Conservation (phyloP, 2,888 invertebrate genomes). For the Caenorhabditis wallacei region DNA sequence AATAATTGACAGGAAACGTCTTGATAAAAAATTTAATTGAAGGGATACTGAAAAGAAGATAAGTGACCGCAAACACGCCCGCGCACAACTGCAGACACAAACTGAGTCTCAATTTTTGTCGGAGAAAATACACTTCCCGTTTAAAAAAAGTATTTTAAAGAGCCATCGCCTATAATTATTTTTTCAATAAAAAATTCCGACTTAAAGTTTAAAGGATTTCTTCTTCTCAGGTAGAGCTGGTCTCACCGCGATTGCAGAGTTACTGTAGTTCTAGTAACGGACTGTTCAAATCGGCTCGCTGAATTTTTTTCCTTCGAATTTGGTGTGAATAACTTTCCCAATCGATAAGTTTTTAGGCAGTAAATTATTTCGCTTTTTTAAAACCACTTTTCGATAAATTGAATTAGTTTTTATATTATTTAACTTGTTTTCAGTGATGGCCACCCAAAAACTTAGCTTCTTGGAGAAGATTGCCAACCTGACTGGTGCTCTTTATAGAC, state of each 20-base stretch:
- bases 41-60: neutral
- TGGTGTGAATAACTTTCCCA: no score
- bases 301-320: no score
- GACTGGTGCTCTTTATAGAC: constrained; percentile 80
- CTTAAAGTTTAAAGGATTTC: constrained; percentile 44
- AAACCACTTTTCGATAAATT: no score
- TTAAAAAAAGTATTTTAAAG: no score
- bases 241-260: constrained; percentile 30
- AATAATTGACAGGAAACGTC: no score
- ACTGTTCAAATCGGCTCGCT: neutral
- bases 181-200: no score
- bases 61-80: constrained; percentile 38
- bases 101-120: neutral
- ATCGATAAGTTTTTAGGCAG: no score
- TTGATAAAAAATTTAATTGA: no score
- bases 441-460: constrained; percentile 79
- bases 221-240: neutral
- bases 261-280: constrained; percentile 27
- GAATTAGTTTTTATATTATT: no score
- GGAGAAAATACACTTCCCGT: no score
- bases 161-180: neutral
- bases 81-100: constrained; percentile 20
- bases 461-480: constrained; percentile 82
- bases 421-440: constrained; percentile 67
- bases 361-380: no score